Evolutionary conservation across 2,113 vertebrate genomes (phyloP).

Genomic region (Sinocyclocheilus rhinocerous): DNA sequence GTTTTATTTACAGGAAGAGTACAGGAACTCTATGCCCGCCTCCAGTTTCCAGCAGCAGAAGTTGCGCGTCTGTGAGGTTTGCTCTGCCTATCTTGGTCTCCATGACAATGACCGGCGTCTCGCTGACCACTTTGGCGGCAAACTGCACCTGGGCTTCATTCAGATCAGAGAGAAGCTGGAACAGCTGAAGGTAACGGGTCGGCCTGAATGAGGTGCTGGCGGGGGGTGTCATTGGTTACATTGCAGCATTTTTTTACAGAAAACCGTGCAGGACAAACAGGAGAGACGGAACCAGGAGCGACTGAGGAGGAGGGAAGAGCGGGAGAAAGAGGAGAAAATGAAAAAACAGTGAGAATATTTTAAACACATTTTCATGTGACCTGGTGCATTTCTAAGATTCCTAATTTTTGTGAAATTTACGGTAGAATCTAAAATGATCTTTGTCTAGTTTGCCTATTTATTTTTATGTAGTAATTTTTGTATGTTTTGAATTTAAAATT

Average conservation of each 20-base stretch:
- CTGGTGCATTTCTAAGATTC: background rate
- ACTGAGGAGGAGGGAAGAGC: conserved; percentile 91
- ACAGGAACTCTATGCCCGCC: conserved; percentile 98
- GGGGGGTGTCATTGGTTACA: background rate
- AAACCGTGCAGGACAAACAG: conserved; percentile 96
- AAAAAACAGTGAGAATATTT: conserved; percentile 68
- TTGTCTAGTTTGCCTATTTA: background rate
- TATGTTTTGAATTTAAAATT: background rate
- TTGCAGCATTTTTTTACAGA: conserved; percentile 72
- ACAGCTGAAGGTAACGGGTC: conserved; percentile 83
- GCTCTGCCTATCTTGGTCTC: conserved; percentile 96
- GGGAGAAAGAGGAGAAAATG: conserved; percentile 91
- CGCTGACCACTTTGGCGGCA: conserved; percentile 98
- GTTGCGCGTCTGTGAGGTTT: conserved; percentile 95
- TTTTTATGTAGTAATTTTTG: background rate
- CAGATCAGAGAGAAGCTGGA: conserved; percentile 97
- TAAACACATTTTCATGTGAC: background rate
- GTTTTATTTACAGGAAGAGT: conserved; percentile 84
- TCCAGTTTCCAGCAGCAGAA: conserved; percentile 99
- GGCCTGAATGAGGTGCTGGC: background rate
- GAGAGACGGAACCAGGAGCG: conserved; percentile 96
- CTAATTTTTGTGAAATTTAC: background rate
- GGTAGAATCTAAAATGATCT: background rate
- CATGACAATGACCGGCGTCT: conserved; percentile 97
- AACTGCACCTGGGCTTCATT: conserved; percentile 97